phyloP scores from a whole-genome alignment of 1,140 invertebrate species.

The Telenomus remus region DNA sequence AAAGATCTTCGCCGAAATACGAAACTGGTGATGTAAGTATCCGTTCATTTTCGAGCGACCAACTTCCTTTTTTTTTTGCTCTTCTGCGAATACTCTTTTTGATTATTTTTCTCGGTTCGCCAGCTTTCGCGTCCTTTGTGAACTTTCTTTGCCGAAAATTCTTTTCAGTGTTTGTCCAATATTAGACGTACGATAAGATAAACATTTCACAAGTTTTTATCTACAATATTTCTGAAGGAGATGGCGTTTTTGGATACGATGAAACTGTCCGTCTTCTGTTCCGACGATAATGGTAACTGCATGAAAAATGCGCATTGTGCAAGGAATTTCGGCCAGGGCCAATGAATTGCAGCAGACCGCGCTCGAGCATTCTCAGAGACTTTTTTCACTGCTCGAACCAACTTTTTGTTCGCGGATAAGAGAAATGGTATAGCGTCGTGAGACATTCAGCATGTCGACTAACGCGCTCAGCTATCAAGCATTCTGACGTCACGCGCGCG shows the following conservation, averaged over 20 bases:
- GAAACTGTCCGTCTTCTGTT: constrained; percentile 34
- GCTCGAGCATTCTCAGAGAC: constrained; percentile 16
- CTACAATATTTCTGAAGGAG: too few relatives aligned
- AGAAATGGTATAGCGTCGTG: constrained; percentile 37
- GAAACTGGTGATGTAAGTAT: too few relatives aligned
- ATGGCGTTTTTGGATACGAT: constrained; percentile 7
- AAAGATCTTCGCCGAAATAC: constrained; percentile 7
- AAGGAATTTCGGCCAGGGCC: constrained; percentile 44
- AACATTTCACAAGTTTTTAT: too few relatives aligned
- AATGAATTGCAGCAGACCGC: constrained; percentile 45
- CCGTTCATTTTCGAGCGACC: too few relatives aligned
- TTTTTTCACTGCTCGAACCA: constrained; percentile 26
- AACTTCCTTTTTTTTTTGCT: too few relatives aligned
- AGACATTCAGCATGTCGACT: constrained; percentile 45
- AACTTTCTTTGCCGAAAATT: too few relatives aligned
- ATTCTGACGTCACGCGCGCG: constrained; percentile 29
- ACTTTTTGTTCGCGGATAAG: constrained; percentile 39
- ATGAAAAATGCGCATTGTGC: constrained; percentile 48
- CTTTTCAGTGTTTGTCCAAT: too few relatives aligned
- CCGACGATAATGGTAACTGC: constrained; percentile 47
- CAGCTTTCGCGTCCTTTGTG: too few relatives aligned
- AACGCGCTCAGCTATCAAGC: constrained; percentile 35
- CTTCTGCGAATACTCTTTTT: too few relatives aligned
- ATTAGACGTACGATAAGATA: too few relatives aligned
- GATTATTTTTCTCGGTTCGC: too few relatives aligned